Evolutionary conservation across 2,797 vertebrate species (phyloP).

Genomic region (Thunnus albacares): DNA sequence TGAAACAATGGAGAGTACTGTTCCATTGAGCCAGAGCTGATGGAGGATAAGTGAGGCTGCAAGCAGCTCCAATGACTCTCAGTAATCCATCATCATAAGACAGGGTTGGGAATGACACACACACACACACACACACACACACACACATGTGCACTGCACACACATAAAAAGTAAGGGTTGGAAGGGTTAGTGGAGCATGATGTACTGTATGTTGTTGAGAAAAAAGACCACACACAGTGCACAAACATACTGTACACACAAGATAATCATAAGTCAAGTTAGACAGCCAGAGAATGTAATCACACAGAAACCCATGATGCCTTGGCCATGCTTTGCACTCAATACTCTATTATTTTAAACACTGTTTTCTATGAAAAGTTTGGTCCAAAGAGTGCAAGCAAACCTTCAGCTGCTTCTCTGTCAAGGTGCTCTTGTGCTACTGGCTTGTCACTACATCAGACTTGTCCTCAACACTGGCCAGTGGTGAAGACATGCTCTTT

Average conservation of each 20-base stretch:
- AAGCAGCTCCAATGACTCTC: slow-evolving; percentile 67
- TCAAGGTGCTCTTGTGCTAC: slow-evolving; percentile 20
- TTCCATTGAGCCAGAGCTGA: slow-evolving; percentile 75
- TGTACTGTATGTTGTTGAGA: slow-evolving; percentile 41
- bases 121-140: slow-evolving; percentile 12
- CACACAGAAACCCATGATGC: background rate
- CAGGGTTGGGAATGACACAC: slow-evolving; percentile 62
- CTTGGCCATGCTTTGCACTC: background rate
- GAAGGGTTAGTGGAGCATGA: slow-evolving; percentile 45
- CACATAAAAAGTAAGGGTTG: slow-evolving; percentile 14
- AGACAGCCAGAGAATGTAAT: slow-evolving; percentile 12
- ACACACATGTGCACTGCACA: slow-evolving; percentile 18
- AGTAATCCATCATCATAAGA: slow-evolving; percentile 83
- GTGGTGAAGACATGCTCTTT: slow-evolving; percentile 33
- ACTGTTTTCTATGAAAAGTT: too few species aligned
- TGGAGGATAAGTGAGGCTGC: slow-evolving; percentile 75
- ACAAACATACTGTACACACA: slow-evolving; percentile 25
- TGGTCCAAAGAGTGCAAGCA: background rate
- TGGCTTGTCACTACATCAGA: slow-evolving; percentile 55
- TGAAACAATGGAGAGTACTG: slow-evolving; percentile 77
- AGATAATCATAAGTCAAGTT: slow-evolving; percentile 33
- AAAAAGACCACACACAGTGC: slow-evolving; percentile 56
- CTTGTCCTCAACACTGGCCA: slow-evolving; percentile 33
- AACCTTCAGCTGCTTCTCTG: background rate
- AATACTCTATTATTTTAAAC: slow-evolving; percentile 8